Conservation (phyloP, 2,888 invertebrate species). For the Dinocampus coccinellae region DNA sequence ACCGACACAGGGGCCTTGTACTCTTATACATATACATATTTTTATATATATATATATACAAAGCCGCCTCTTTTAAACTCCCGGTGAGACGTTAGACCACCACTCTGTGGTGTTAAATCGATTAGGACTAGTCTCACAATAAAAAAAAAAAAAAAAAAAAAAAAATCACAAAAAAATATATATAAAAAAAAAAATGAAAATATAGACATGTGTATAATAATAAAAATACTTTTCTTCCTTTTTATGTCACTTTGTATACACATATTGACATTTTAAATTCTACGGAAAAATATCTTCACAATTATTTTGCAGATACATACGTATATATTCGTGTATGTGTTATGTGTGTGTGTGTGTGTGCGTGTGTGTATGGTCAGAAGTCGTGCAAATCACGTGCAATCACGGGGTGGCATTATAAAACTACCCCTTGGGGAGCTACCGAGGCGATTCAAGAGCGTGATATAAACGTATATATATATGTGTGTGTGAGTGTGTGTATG, state of each 20-base stretch:
- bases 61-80: slow-evolving; percentile 32
- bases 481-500: no score
- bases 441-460: slow-evolving; percentile 17
- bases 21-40: not conserved
- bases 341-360: not conserved
- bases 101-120: slow-evolving; percentile 50
- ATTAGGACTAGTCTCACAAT: slow-evolving; percentile 38
- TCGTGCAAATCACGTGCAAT: slow-evolving; percentile 61
- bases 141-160: not conserved
- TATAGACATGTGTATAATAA: no score
- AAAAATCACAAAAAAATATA: no score
- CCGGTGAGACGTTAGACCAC: slow-evolving; percentile 44
- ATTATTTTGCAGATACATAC: not conserved
- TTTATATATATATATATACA: not conserved
- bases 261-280: not conserved
- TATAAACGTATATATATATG: not conserved
- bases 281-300: not conserved
- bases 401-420: slow-evolving; percentile 46
- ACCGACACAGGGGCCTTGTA: slow-evolving; percentile 37
- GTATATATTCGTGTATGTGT: not conserved
- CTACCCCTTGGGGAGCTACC: slow-evolving; percentile 29
- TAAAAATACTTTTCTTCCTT: not conserved
- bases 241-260: not conserved
- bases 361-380: slow-evolving; percentile 24
- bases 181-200: no score